Conservation (phyloP, 2,113 vertebrate genomes). For the Vicugna pacos region DNA sequence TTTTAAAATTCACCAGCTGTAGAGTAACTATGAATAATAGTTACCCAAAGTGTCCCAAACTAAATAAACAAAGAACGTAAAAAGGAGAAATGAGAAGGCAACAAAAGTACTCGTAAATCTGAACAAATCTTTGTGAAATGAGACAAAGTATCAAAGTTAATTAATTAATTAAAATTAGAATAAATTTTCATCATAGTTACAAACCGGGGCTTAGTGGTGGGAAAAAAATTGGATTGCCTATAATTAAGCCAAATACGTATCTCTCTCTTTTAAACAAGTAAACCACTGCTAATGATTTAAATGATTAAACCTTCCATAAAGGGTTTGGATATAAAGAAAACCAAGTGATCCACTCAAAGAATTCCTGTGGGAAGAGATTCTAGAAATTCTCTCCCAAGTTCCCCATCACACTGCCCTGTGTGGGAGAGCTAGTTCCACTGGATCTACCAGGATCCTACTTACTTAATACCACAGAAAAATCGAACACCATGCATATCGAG, state of each 20-base stretch:
- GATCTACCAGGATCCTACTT: background rate
- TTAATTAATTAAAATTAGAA: background rate
- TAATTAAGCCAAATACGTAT: background rate
- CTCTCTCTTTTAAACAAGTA: too few relatives aligned
- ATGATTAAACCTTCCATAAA: background rate
- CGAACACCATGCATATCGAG: background rate
- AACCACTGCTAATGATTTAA: background rate
- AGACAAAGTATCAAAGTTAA: background rate
- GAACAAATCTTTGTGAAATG: background rate
- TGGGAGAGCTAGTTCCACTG: background rate
- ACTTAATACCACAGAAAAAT: background rate
- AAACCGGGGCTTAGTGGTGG: background rate
- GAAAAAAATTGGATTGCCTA: background rate
- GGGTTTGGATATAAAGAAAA: background rate
- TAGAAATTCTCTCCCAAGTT: background rate
- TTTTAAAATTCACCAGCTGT: conserved; percentile 15
- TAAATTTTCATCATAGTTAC: background rate
- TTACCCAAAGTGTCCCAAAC: background rate
- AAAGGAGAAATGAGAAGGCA: background rate
- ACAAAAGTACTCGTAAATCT: background rate
- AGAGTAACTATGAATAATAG: background rate
- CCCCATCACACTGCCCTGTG: background rate
- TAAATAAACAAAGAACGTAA: background rate
- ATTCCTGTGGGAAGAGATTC: background rate
- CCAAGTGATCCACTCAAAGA: background rate